Base-by-base conservation (phyloP, 2,888 invertebrate genomes). In the Cheilosia scutellata region DNA sequence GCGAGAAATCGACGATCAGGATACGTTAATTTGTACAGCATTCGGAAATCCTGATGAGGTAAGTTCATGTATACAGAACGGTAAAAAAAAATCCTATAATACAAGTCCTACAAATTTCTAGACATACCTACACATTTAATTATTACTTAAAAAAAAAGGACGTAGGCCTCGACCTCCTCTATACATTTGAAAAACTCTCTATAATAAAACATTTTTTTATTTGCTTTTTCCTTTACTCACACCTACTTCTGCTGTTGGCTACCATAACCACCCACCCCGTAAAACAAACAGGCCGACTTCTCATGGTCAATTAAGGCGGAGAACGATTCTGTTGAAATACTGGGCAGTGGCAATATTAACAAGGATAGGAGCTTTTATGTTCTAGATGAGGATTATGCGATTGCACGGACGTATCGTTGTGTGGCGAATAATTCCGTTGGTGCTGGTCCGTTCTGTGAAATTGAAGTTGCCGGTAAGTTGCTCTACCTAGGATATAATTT, bases 401-500 rank as follows among this genome's bases (percentile, higher is more conserved):
- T 94, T 13, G 94, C 94, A 89, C 94, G 97, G 78, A 97, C 96
- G 4, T 98, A 98, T 92, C 94, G 96, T 75, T 98, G 98, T 92
- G 94, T 95, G 89, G 97, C 96, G 29, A 97, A 96, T 92, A 98
- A 98, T 93, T 94, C 95, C 4, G 96, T 97, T 13, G 98, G 97
- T 2, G 89, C 90, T 79, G 94, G 95, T 20, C 89, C 94, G 53
- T 93, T 94, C 4, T 96, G 95, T 90, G 95, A 95, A 90, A 93
- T 94, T 78, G 95, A 95, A 90, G 95, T 96, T 55, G 94, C 94
- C 91, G 95, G 96, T 96, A 90, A 92, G 91, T 91, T 82, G 27
- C 31, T 20, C 37, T 29, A 53, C 53, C 66, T 66, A 29, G 11
- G 42, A 53, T 29, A 29, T 51, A 4, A 57, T 31, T 37, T 44